phyloP scores from a whole-genome alignment of 2,888 invertebrate genomes.

The Eristalis pertinax region DNA sequence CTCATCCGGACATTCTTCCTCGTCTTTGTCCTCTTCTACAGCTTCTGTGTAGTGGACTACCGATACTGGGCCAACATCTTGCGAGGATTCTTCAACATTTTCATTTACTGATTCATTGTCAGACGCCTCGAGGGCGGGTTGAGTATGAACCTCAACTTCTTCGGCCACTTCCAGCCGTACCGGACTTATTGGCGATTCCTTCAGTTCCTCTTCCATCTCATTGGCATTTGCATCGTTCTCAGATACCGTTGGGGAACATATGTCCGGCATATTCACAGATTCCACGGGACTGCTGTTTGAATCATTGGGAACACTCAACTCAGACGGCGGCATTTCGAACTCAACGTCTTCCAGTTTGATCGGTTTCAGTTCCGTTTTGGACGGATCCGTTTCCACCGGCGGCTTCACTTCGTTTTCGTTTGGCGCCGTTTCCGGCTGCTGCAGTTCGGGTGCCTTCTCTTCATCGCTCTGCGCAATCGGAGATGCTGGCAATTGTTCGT shows the following conservation, averaged over 20 bases:
- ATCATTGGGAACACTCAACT: background rate
- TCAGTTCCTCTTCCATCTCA: background rate
- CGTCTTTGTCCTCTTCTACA: background rate
- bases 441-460: constrained; percentile 11
- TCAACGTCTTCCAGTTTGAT: constrained; percentile 45
- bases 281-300: constrained; percentile 22
- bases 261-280: background rate
- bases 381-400: constrained; percentile 15
- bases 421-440: background rate
- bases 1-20: background rate
- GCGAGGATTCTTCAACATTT: background rate
- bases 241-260: background rate
- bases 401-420: constrained; percentile 2
- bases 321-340: background rate
- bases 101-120: background rate
- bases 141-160: background rate
- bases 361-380: constrained; percentile 19
- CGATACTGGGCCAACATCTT: background rate
- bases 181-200: background rate
- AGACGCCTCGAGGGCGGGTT: background rate
- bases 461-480: background rate
- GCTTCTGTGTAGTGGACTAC: background rate
- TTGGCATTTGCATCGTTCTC: background rate
- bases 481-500: background rate
- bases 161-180: background rate